Conservation (phyloP, 1,140 invertebrate species). For the Drosophila lini region DNA sequence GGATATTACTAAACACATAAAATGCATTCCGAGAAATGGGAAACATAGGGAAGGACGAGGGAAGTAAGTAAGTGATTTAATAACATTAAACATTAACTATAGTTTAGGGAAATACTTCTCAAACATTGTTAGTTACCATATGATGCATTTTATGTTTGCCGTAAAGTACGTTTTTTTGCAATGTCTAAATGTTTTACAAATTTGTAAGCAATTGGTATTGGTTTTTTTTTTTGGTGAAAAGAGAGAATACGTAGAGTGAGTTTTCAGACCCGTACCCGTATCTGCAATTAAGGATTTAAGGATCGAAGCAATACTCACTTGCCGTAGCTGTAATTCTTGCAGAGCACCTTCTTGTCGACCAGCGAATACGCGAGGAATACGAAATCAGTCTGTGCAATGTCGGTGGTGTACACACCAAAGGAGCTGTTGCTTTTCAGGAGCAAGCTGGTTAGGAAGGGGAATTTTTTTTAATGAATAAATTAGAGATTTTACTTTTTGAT, state of each 20-base stretch:
- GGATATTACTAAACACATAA: slow-evolving; percentile 38
- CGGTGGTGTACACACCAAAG: slow-evolving; percentile 70
- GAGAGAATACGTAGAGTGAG: slow-evolving; percentile 63
- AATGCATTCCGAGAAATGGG: slow-evolving; percentile 55
- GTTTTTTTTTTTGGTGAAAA: slow-evolving; percentile 41
- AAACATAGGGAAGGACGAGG: slow-evolving; percentile 34
- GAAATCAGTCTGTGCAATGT: slow-evolving; percentile 69
- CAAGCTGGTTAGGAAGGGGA: slow-evolving; percentile 24
- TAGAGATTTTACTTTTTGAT: background rate
- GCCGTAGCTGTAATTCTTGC: slow-evolving; percentile 71
- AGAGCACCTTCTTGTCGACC: slow-evolving; percentile 61
- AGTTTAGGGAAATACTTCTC: slow-evolving; percentile 51
- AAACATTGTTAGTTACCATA: slow-evolving; percentile 79
- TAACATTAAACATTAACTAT: slow-evolving; percentile 49
- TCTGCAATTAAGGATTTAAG: background rate
- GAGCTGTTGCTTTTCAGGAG: slow-evolving; percentile 67
- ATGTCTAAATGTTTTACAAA: slow-evolving; percentile 65
- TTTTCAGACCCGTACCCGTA: slow-evolving; percentile 24
- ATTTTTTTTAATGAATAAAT: too few relatives aligned
- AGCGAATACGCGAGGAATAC: slow-evolving; percentile 74
- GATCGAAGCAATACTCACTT: slow-evolving; percentile 59
- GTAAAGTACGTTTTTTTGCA: slow-evolving; percentile 84
- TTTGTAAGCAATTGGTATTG: slow-evolving; percentile 46
- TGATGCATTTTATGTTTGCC: slow-evolving; percentile 83
- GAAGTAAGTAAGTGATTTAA: slow-evolving; percentile 35